Conservation (phyloP, 2,797 vertebrate genomes). For the Chaunax sp. region DNA sequence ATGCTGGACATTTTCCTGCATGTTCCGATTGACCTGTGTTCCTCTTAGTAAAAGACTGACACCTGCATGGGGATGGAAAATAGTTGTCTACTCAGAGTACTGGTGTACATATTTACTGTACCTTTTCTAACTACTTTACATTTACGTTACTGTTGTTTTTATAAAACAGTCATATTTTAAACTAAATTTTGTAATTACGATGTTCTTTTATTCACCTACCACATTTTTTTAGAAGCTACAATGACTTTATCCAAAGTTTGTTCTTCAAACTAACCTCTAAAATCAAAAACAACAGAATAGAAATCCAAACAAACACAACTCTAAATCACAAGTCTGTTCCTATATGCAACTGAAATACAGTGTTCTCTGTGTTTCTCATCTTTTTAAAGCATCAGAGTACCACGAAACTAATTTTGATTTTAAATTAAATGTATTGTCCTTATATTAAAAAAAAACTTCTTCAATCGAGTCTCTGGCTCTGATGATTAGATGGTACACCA, state of each 20-base stretch:
- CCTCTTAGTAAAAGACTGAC: neutral
- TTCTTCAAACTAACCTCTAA: neutral
- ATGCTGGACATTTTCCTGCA: slow-evolving; percentile 20
- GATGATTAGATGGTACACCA: too few species aligned
- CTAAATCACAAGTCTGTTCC: neutral
- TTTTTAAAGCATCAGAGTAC: neutral
- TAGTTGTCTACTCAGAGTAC: too few species aligned
- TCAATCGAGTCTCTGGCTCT: neutral
- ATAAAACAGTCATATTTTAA: neutral
- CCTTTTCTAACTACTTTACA: neutral
- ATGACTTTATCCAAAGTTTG: neutral
- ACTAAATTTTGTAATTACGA: neutral
- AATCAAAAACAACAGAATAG: neutral
- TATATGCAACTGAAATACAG: too few species aligned
- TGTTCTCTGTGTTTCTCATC: too few species aligned
- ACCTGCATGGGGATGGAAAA: too few species aligned
- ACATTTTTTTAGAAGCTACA: neutral
- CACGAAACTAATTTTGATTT: neutral
- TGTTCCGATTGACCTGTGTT: slow-evolving; percentile 8
- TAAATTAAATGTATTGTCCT: too few species aligned
- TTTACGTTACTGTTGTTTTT: neutral
- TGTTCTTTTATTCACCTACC: neutral
- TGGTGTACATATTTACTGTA: neutral
- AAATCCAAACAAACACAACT: neutral
- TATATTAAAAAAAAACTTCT: too few species aligned